Base-by-base conservation (phyloP, 2,113 vertebrate genomes). In the Plectropomus leopardus region DNA sequence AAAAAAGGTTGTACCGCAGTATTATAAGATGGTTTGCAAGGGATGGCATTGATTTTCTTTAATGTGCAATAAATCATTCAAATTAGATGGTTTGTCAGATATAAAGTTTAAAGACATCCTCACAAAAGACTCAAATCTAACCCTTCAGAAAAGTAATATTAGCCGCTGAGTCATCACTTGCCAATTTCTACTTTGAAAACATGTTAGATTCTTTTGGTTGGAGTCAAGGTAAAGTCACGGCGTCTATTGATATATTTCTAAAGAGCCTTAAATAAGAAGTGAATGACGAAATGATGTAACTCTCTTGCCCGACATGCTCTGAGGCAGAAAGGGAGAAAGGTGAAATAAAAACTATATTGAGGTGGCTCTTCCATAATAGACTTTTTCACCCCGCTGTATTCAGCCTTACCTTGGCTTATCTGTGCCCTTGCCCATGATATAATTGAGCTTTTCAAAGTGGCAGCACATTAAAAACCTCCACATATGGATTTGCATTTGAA, bases 381-480 rank as follows among this genome's bases (percentile, higher is more conserved):
- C 86, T 76, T 89, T 89, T 91, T 86, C 87, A 70, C 83, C 86
- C 69, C 57, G 34, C 86, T 82, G 85, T 84, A 90, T 91, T 92
- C 88, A 92, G 68, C 36, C 74, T 73, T 80, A 80, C 89, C 67
- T 87, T 71, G 78, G 69, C 93, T 94, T 93, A 94, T 95, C 93
- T 81, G 73, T 83, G 83, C 80, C 90, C 89, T 87, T 89, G 84
- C 80, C 75, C 63, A 54, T 74, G 78, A 87, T 86, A 92, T 88
- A 93, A 93, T 92, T 86, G 80, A 91, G 91, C 86, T 89, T 91
- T 91, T 92, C 75, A 84, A 72, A 87, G 87, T 67, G 76, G 68
- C 67, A 32, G 80, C 67, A 60, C 80, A 88, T 88, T 88, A 58
- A 81, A 84, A 77, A 51, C 60, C 79, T n/a, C 67, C 63, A 45